These are phyloP conservation scores for Microcebus griseorufus DNA, from an alignment of 2,113 vertebrate species.

Conservation along the genomic window DNA sequence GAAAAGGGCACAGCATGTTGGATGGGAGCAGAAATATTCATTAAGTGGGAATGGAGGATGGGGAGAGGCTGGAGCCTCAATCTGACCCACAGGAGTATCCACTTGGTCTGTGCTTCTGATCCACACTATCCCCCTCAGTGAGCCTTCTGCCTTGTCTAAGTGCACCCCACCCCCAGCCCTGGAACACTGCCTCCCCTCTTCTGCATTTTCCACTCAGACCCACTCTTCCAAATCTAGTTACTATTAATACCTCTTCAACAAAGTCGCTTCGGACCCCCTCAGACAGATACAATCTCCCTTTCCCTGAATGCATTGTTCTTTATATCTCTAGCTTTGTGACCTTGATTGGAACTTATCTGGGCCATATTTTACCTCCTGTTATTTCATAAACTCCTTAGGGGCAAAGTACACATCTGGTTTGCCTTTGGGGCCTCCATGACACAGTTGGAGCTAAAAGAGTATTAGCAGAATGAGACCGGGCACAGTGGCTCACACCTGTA, in stretches of 20 bases:
- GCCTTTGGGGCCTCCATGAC: not conserved
- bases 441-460: not conserved
- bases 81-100: not conserved
- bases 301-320: not conserved
- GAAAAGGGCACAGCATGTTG: rapidly evolving
- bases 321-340: not conserved
- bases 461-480: not conserved
- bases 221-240: not conserved
- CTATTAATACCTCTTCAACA: not conserved
- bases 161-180: rapidly evolving
- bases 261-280: not conserved
- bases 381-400: not conserved
- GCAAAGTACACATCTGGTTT: not conserved
- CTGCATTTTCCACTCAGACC: not conserved
- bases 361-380: not conserved
- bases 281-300: not conserved
- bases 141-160: not conserved
- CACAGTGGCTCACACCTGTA: no score
- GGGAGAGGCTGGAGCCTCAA: not conserved
- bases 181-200: not conserved
- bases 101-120: not conserved
- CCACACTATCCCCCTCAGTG: not conserved
- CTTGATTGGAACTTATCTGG: not conserved
- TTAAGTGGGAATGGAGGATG: not conserved
- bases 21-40: not conserved